Conservation (phyloP, 30 jellyfish, hydroid and myxozoan species). For the Turritopsis rubra region DNA sequence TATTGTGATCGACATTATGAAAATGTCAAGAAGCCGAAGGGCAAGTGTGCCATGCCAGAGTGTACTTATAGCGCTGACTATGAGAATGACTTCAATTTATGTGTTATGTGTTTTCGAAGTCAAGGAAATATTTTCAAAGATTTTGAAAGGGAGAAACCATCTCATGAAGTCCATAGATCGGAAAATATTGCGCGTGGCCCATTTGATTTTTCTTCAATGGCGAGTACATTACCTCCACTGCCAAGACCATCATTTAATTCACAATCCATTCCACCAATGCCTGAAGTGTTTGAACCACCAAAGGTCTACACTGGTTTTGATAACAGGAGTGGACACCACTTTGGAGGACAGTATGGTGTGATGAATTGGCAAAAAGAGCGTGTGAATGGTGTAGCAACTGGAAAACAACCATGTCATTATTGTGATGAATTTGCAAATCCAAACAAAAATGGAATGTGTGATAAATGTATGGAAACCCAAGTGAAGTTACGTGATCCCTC, state of each 20-base stretch:
- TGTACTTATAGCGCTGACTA: neutral
- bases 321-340: neutral
- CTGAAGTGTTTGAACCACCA: slow-evolving; percentile 6
- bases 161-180: neutral
- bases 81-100: slow-evolving; percentile 1
- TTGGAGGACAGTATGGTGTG: slow-evolving; percentile 15
- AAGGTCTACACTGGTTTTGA: neutral
- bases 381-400: neutral
- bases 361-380: slow-evolving; percentile 12
- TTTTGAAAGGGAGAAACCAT: neutral
- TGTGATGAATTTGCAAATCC: slow-evolving; percentile 36
- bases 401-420: neutral
- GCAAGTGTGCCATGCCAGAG: neutral
- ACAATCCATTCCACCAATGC: neutral
- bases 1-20: neutral
- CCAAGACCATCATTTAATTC: neutral
- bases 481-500: slow-evolving; percentile 2
- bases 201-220: neutral
- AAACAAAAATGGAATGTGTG: slow-evolving; percentile 43
- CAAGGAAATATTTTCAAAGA: neutral
- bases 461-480: slow-evolving; percentile 37
- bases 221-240: neutral
- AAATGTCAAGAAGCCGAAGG: neutral
- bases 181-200: neutral
- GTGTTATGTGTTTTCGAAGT: neutral